Evolutionary conservation across 2,113 vertebrate species (phyloP), one percentile per base, ranked within the genome.

Genomic region (Telmatochromis bifrenatus): DNA sequence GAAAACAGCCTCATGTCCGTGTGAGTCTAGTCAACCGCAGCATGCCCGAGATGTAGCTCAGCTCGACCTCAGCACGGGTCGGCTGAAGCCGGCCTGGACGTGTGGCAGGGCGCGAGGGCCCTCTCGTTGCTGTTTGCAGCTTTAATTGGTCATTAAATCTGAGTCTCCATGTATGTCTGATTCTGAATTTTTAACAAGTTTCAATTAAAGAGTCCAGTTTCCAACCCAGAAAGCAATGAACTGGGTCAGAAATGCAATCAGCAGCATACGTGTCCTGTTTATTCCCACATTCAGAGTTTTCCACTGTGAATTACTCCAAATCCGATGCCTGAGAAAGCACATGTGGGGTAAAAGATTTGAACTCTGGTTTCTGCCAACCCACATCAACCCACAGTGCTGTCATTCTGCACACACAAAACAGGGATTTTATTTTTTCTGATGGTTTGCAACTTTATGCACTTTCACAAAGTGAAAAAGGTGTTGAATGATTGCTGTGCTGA

Each of bases 301-400:
- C 39, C 14, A 45, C 14, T 73, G 21, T 2, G 9, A 73, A 17
- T 73, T 47, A 45, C 0, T 28, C 68, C 23, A 17, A 45, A 73
- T 0, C 12, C 3, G 0, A 6, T 70, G 65, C n/a, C 37, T 0
- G n/a, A 45, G 68, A n/a, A 45, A 45, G 37, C 14, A 5, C 68
- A 7, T 73, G 21, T 17, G 23, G 23, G 0, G 23, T 47, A 47
- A 75, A 75, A 2, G 14, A 75, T 12, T 2, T 75, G 0, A 49
- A 49, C 3, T 49, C 15, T 49, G 70, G 42, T 7, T 47, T 28
- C 14, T 75, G 9, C 23, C 23, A n/a, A n/a, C n/a, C n/a, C n/a
- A n/a, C n/a, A 28, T 28, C 37, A 15, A 19, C 68, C 39, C 21
- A 45, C 23, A 7, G 68, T 47, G 3, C 9, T 11, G 42, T 17